These are phyloP conservation scores for Gymnodraco acuticeps DNA, from an alignment of 2,797 vertebrate genomes.

Conservation along the genomic window DNA sequence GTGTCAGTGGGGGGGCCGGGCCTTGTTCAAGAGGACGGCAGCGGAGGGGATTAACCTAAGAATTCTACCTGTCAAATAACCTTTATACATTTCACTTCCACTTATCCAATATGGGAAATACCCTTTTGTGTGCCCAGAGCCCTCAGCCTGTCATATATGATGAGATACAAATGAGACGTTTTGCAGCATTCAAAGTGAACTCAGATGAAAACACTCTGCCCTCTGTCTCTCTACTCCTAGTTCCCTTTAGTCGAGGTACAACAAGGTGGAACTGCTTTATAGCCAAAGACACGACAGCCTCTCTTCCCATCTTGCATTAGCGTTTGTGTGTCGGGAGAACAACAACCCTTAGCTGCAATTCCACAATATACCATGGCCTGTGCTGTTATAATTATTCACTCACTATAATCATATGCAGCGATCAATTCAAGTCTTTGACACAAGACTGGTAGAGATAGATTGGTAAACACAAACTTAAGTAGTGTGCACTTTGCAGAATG, in stretches of 20 bases:
- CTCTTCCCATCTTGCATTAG: neutral
- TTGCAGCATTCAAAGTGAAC: slow-evolving; percentile 25
- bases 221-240: slow-evolving; percentile 8
- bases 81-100: slow-evolving; percentile 8
- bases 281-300: neutral
- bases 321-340: neutral
- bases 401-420: neutral
- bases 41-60: no score
- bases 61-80: slow-evolving; percentile 13
- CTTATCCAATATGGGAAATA: slow-evolving; percentile 4
- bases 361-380: no score
- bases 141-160: slow-evolving; percentile 18
- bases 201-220: slow-evolving; percentile 36
- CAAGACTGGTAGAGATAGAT: neutral
- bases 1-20: no score
- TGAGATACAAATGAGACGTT: slow-evolving; percentile 3
- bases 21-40: no score
- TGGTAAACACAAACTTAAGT: neutral
- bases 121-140: neutral
- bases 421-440: neutral
- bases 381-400: no score
- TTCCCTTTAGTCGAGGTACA: slow-evolving; percentile 12
- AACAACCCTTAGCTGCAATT: no score
- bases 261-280: slow-evolving; percentile 26
- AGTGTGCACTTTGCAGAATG: neutral